These are phyloP conservation scores for Pollenia angustigena DNA, from an alignment of 2,888 invertebrate genomes.

Conservation along the genomic window DNA sequence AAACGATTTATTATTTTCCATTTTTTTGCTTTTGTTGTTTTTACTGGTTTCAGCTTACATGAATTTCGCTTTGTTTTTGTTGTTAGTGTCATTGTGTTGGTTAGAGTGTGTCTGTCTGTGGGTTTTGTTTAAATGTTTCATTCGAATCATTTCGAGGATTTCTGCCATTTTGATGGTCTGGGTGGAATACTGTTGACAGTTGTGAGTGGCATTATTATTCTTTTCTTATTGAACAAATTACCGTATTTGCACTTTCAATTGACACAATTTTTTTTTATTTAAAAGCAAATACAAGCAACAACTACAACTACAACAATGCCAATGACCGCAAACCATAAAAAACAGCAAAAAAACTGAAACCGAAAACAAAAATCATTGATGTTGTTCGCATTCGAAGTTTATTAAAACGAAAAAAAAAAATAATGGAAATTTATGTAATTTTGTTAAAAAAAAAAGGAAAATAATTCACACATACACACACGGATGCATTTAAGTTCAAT, in stretches of 20 bases:
- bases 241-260: slow-evolving; percentile 68
- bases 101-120: slow-evolving; percentile 15
- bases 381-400: background rate
- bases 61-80: background rate
- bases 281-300: background rate
- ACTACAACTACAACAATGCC: slow-evolving; percentile 5
- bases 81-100: slow-evolving; percentile 4
- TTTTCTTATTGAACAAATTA: slow-evolving; percentile 61
- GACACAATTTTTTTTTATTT: slow-evolving; percentile 48
- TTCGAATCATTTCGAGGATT: slow-evolving; percentile 21
- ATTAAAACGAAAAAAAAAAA: slow-evolving; percentile 1
- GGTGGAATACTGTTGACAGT: slow-evolving; percentile 56
- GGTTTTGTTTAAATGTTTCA: slow-evolving; percentile 33
- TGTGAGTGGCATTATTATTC: slow-evolving; percentile 60
- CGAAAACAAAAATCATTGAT: slow-evolving; percentile 13
- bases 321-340: slow-evolving; percentile 46
- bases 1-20: background rate
- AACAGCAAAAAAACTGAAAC: background rate
- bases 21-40: slow-evolving; percentile 2
- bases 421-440: slow-evolving; percentile 32
- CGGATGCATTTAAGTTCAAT: too few relatives aligned
- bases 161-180: slow-evolving; percentile 37
- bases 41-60: slow-evolving; percentile 24
- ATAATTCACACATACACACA: background rate
- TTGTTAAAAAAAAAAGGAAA: slow-evolving; percentile 7